These are phyloP conservation scores for Macroramphosus scolopax DNA, from an alignment of 2,797 vertebrate genomes.

Conservation along the genomic window DNA sequence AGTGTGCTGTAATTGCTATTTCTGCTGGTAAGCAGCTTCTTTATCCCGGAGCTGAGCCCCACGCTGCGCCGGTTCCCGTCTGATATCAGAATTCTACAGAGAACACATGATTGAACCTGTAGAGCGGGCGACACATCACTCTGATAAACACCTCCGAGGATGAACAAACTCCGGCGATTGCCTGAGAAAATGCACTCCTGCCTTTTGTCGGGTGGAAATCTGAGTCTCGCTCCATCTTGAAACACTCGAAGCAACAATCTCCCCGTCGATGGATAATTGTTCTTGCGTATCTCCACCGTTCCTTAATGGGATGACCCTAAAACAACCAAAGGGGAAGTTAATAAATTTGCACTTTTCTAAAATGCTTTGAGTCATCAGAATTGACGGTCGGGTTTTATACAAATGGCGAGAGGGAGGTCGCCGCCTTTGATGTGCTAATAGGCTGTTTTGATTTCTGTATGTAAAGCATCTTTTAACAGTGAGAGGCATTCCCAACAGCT, in stretches of 20 bases:
- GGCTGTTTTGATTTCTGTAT: slow-evolving; percentile 66
- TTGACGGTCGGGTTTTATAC: slow-evolving; percentile 38
- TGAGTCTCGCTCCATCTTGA: no score
- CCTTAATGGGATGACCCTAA: slow-evolving; percentile 33
- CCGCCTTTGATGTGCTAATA: slow-evolving; percentile 75
- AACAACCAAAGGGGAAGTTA: slow-evolving; percentile 34
- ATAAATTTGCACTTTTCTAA: slow-evolving; percentile 44
- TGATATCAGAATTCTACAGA: slow-evolving; percentile 38
- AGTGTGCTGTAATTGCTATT: slow-evolving; percentile 64
- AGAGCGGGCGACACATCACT: slow-evolving; percentile 31
- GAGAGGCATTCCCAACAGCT: slow-evolving; percentile 68
- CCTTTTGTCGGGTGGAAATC: no score
- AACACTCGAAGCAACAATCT: no score
- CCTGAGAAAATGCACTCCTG: no score
- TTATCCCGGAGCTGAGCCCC: slow-evolving; percentile 52
- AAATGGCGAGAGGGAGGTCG: slow-evolving; percentile 48
- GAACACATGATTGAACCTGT: slow-evolving; percentile 51
- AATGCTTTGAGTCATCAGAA: slow-evolving; percentile 61
- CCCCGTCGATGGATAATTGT: slow-evolving; percentile 1
- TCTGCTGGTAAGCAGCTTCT: slow-evolving; percentile 66
- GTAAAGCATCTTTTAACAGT: slow-evolving; percentile 64
- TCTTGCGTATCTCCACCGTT: slow-evolving; percentile 8
- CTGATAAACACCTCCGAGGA: slow-evolving; percentile 39
- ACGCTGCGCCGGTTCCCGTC: slow-evolving; percentile 59
- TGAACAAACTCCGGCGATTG: slow-evolving; percentile 1